phyloP scores from a whole-genome alignment of 2,113 vertebrate genomes.

The Pelvicachromis taeniatus region DNA sequence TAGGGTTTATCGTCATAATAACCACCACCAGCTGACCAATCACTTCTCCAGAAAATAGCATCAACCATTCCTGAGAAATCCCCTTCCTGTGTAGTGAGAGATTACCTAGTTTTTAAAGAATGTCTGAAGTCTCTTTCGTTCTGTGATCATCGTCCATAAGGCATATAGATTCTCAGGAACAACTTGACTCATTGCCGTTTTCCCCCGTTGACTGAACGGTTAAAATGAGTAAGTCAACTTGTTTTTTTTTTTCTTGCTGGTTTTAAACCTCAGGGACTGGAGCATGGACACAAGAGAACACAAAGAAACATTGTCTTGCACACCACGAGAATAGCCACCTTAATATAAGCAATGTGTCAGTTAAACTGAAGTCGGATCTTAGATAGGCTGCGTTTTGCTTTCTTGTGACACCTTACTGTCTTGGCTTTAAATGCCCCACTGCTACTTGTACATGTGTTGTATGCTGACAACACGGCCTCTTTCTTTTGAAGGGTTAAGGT shows the following conservation, averaged over 20 bases:
- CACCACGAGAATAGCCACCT: neutral
- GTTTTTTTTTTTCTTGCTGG: neutral
- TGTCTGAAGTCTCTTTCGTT: neutral
- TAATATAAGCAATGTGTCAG: neutral
- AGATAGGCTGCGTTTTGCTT: neutral
- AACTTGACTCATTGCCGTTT: neutral
- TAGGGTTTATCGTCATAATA: neutral
- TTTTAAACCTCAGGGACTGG: neutral
- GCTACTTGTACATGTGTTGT: neutral
- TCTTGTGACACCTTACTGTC: neutral
- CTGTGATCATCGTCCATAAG: neutral
- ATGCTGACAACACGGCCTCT: neutral
- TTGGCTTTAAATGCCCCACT: neutral
- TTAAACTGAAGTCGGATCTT: neutral
- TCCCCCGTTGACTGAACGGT: fast-evolving
- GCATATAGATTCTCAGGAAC: neutral
- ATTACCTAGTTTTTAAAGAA: neutral
- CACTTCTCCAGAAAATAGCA: neutral
- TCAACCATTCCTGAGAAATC: neutral
- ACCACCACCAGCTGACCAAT: neutral
- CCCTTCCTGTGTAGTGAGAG: neutral
- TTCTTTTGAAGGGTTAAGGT: neutral
- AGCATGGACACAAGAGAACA: neutral
- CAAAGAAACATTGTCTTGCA: neutral
- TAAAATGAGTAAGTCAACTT: neutral